Conservation (phyloP, 2,888 invertebrate genomes). For the Heteromurus nitidus region DNA sequence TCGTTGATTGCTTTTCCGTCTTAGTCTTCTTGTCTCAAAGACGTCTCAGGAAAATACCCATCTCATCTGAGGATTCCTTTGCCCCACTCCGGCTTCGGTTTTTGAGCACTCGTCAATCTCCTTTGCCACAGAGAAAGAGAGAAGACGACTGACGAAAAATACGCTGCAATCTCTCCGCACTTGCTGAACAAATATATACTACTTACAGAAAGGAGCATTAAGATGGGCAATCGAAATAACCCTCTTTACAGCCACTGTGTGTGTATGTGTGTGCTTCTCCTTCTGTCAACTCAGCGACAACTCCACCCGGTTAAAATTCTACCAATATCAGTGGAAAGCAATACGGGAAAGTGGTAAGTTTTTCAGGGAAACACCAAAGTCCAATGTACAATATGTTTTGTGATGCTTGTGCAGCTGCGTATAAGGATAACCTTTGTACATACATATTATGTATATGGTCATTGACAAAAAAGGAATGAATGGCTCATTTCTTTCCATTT, state of each 20-base stretch:
- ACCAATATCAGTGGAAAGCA: too few species aligned
- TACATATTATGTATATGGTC: too few species aligned
- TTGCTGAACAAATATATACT: not conserved
- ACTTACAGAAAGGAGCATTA: not conserved
- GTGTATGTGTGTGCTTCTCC: too few species aligned
- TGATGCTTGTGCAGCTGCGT: too few species aligned
- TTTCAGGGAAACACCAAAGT: too few species aligned
- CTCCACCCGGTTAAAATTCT: constrained; percentile 21
- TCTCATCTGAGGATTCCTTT: constrained; percentile 24
- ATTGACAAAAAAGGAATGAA: not conserved
- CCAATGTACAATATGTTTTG: too few species aligned
- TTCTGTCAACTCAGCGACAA: constrained; percentile 34
- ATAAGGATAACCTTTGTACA: too few species aligned
- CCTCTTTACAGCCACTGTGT: constrained; percentile 26
- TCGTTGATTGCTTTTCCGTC: constrained; percentile 57
- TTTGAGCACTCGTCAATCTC: constrained; percentile 40
- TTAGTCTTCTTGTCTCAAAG: constrained; percentile 26
- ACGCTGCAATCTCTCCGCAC: not conserved
- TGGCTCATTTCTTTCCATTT: too few species aligned
- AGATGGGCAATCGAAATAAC: constrained; percentile 32
- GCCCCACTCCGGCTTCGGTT: constrained; percentile 2
- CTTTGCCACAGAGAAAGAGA: constrained; percentile 14
- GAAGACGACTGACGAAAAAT: constrained; percentile 21
- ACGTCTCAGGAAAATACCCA: constrained; percentile 35
- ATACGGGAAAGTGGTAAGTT: too few species aligned